Evolutionary conservation across 2,888 invertebrate species (phyloP), one percentile per base, ranked within the genome.

Genomic region (Isotomurus palustris): DNA sequence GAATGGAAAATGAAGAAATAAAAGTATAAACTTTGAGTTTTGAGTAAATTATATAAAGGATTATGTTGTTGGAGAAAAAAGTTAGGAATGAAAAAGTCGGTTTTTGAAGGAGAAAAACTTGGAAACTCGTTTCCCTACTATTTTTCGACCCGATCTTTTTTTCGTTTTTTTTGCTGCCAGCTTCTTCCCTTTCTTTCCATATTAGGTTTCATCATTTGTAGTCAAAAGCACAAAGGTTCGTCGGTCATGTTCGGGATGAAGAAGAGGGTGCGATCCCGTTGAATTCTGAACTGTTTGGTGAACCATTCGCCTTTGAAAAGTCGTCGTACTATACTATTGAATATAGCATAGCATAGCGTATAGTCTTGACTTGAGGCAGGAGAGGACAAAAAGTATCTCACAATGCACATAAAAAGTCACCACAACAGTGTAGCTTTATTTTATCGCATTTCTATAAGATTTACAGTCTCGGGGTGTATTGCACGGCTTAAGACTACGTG

Each of bases 201-300:
- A 29, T 49, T 49, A 35, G 35, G 48, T 49, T 49, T 49, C 48
- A n/a, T n/a, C n/a, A 49, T 49, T 49, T 49, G 48, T 49, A 38
- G 32, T 50, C 49, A 49, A 49, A 32, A 35, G 49, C 49, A 49
- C 49, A 49, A 49, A 49, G 49, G 29, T 49, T 32, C 29, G 24
- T 22, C 24, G 49, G 29, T 49, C 49, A 32, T 28, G 32, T 50
- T 38, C 22, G 50, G 22, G 47, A 27, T 47, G 60, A 49, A 60
- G 57, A 62, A 58, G 58, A 62, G 62, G 62, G 62, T 62, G 58
- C 58, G 55, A 62, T 62, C 53, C 54, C 58, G 58, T 56, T 58
- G 56, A 62, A 62, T 62, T 58, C 35, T 62, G n/a, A n/a, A n/a
- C n/a, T n/a, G n/a, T n/a, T n/a, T n/a, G n/a, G n/a, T 60, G 49